phyloP scores from a whole-genome alignment of 2,113 vertebrate species.

The Apeltes quadracus region DNA sequence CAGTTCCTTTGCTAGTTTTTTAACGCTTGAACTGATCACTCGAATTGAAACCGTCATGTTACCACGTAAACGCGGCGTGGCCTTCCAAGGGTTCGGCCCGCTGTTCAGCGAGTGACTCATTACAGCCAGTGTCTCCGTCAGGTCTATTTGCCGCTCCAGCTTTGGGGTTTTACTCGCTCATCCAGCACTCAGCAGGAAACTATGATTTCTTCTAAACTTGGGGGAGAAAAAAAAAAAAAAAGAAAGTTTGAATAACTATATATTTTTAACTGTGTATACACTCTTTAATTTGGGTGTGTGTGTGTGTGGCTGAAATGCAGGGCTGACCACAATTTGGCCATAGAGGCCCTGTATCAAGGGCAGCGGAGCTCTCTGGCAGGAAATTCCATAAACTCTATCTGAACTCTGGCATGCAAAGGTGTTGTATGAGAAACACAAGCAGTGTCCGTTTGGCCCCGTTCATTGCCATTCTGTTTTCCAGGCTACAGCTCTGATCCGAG shows the following conservation, averaged over 20 bases:
- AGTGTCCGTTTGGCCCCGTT: conserved; percentile 14
- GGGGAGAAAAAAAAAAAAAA: conserved; percentile 35
- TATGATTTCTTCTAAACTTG: conserved; percentile 63
- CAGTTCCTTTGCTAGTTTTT: conserved; percentile 17
- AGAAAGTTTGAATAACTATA: conserved; percentile 26
- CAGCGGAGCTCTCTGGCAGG: conserved; percentile 51
- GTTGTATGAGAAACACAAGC: conserved; percentile 19
- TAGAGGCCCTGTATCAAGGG: conserved; percentile 64
- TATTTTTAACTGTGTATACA: conserved; percentile 73
- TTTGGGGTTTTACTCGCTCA: conserved; percentile 55
- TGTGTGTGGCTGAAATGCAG: conserved; percentile 67
- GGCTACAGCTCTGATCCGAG: not conserved
- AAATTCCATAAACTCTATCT: conserved; percentile 64
- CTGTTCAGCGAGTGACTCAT: conserved; percentile 59
- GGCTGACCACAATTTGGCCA: conserved; percentile 68
- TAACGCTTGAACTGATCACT: conserved; percentile 31
- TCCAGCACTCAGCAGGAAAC: conserved; percentile 66
- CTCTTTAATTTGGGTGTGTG: conserved; percentile 78
- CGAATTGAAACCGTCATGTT: conserved; percentile 20
- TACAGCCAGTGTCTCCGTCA: conserved; percentile 44
- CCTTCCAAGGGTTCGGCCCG: conserved; percentile 37
- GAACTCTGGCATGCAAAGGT: conserved; percentile 55
- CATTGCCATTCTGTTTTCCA: not conserved
- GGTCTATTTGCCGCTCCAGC: conserved; percentile 46
- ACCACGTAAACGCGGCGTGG: conserved; percentile 50